Evolutionary conservation across 1,140 invertebrate genomes (phyloP), one percentile per base, ranked within the genome.

Genomic region (Calliopsis andreniformis): DNA sequence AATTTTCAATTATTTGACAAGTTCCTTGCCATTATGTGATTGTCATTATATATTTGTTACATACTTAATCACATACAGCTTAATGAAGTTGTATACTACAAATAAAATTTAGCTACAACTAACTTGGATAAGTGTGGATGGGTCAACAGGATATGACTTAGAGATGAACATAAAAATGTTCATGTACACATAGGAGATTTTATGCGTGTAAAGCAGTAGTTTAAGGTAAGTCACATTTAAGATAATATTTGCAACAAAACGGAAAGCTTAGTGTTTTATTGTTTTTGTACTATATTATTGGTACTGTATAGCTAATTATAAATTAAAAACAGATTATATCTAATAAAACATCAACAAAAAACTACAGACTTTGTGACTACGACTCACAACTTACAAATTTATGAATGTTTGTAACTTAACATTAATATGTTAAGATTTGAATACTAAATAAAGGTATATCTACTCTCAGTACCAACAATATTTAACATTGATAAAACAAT

Each of bases 11-110:
- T 55, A 18, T 12, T 42, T 18, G 51, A 23, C 3, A 61, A 51
- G 5, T 42, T 51, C 30, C 45, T 43, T 64, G 35, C 47, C 7
- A 72, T 63, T 72, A 62, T 72, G 69, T 64, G 69, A 64, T 42
- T 72, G 45, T 53, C 42, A 61, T 69, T 53, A 23, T 28, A 61
- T 35, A 51, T 18, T 59, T n/a, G 43, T 51, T n/a, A 53, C 25
- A 14, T 51, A 53, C 20, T 53, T 28, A 61, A 51, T 51, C 39
- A 2, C 32, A 67, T 58, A 68, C 28, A 20, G 16, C 35, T 35
- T 14, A 23, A 47, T 39, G 18, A 75, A 45, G 10, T 56, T 56
- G 28, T 32, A 70, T 18, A 59, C 16, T 62, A 70, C 18, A 49
- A 58, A 45, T 47, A 47, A 70, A 61, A 47, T n/a, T 49, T 49